Evolutionary conservation across 2,888 invertebrate species (phyloP), one percentile per base, ranked within the genome.

Genomic region (Drosophila greeni): DNA sequence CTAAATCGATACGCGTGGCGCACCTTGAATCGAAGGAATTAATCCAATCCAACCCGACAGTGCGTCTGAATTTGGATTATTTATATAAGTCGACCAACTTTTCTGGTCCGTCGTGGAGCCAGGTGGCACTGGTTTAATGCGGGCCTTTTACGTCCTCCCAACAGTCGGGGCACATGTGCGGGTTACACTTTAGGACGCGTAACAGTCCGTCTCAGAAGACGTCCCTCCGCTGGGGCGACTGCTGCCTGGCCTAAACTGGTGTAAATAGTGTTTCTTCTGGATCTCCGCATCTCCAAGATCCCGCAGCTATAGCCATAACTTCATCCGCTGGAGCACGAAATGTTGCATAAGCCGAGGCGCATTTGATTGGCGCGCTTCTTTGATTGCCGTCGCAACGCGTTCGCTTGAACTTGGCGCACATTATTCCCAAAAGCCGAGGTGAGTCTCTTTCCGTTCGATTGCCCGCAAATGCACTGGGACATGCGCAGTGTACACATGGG

Each of bases 161-260:
- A 80, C 60, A 77, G 76, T 57, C 74, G 82, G 79, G 83, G 93
- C 94, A 93, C 95, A 96, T 96, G 96, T 95, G 94, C 92, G 95
- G 95, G 92, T 93, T 95, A 94, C 95, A 94, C 91, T 96, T 96
- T 94, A 96, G 94, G 91, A 96, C 96, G 90, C 95, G 96, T 91
- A 97, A 97, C 92, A 96, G 95, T 92, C 97, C 97, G 92, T 96
- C 96, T 91, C 96, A 96, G 92, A 96, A 96, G 93, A 97, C 97
- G 91, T 96, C 96, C 90, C 94, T 97, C 88, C 94, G 97, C 91
- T 97, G 97, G 97, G 96, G 96, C 90, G 97, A 97, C 92, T 95
- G 95, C 91, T 97, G 96, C 73, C 66, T 59, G 49, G 54, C 40
- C 56, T 65, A 55, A 26, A 20, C 36, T 18, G 34, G 36, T 34